Percentiles rank a stretch among this genome's conserved stretches.
Conservation (phyloP, 2,888 invertebrate species). For the Parnassius orleans region DNA sequence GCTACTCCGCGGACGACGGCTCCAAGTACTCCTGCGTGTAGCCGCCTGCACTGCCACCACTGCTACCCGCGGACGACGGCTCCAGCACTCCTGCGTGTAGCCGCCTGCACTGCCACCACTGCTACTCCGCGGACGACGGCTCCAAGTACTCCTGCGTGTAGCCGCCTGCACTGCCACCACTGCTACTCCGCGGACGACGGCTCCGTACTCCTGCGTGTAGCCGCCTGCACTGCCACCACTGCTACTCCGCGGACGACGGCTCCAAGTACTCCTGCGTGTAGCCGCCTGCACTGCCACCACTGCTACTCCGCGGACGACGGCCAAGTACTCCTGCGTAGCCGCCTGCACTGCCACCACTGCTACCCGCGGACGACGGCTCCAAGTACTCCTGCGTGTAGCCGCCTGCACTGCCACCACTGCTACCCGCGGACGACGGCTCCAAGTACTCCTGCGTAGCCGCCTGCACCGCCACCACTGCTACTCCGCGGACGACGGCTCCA, state of each 20-base stretch:
- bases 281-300: conserved; percentile 1
- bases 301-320: conserved; percentile 86
- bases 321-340: conserved; percentile 84
- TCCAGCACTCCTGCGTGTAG: no score
- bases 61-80: no score
- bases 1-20: conserved; percentile 85
- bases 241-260: conserved; percentile 85
- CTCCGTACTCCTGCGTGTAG: conserved; percentile 89
- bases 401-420: background rate
- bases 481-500: conserved; percentile 96
- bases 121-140: conserved; percentile 87
- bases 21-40: conserved; percentile 84
- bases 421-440: conserved; percentile 88
- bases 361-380: no score
- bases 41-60: no score
- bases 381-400: no score
- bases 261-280: conserved; percentile 92
- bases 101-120: background rate
- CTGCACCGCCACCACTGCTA: conserved; percentile 96
- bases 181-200: conserved; percentile 99
- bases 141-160: conserved; percentile 84
- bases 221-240: background rate
- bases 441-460: conserved; percentile 84
- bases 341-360: no score
- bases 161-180: conserved; percentile 90